phyloP scores from a whole-genome alignment of 2,113 vertebrate species.

The Alaudala cheleensis region DNA sequence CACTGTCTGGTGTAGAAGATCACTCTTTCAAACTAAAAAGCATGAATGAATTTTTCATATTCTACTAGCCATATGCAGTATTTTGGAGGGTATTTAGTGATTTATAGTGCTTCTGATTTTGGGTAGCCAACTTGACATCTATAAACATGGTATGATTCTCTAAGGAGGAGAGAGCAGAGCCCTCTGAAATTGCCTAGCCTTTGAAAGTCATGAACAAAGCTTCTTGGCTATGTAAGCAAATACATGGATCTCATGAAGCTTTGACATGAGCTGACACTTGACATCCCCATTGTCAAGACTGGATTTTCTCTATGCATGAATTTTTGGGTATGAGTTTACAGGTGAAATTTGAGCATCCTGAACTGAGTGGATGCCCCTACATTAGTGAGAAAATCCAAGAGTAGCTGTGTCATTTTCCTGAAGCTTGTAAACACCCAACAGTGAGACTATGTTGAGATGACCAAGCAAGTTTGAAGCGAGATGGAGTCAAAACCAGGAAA shows the following conservation, averaged over 20 bases:
- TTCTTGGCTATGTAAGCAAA: not conserved
- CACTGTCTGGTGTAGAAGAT: not conserved
- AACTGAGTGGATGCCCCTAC: not conserved
- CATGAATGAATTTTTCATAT: not conserved
- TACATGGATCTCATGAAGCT: not conserved
- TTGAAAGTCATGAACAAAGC: not conserved
- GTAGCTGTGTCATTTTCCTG: not conserved
- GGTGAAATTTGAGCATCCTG: not conserved
- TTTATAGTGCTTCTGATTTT: not conserved
- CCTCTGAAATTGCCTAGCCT: not conserved
- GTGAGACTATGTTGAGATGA: not conserved
- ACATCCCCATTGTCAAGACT: not conserved
- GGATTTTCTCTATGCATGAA: not conserved
- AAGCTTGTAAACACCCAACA: not conserved
- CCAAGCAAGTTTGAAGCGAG: not conserved
- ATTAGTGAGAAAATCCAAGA: fast-evolving
- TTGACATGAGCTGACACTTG: not conserved
- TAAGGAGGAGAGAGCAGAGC: not conserved
- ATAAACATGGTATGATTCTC: not conserved
- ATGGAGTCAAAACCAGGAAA: not conserved
- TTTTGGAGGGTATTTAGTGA: not conserved
- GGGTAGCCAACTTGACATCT: not conserved
- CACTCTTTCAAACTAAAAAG: not conserved
- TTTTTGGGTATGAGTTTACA: not conserved
- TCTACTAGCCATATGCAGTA: not conserved